Evolutionary conservation across 2,113 vertebrate genomes (phyloP).

Genomic region (Carlito syrichta): DNA sequence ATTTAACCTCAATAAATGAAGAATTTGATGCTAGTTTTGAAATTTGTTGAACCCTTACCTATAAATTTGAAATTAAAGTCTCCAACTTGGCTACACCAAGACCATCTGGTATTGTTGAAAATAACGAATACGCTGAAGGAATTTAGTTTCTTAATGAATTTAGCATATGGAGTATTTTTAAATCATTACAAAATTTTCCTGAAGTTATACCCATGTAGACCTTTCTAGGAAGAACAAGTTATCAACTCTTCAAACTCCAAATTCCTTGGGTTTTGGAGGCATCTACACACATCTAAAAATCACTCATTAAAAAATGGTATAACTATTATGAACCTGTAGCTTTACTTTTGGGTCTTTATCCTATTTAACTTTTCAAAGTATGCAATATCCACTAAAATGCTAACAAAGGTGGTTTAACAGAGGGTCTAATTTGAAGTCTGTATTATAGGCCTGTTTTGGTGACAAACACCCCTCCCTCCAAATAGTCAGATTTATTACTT

Average conservation of each 20-base stretch:
- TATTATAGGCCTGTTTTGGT: not conserved
- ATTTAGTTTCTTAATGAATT: not conserved
- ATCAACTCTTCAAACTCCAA: conserved; percentile 5
- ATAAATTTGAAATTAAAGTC: not conserved
- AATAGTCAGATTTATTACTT: not conserved
- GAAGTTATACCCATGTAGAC: not conserved
- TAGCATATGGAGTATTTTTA: not conserved
- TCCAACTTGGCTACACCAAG: not conserved
- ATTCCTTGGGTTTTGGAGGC: not conserved
- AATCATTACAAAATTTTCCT: not conserved
- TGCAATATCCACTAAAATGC: not conserved
- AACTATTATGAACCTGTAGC: not conserved
- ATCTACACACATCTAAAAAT: not conserved
- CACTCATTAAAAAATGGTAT: not conserved
- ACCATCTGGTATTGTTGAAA: not conserved
- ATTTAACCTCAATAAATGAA: not conserved
- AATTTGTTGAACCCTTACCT: not conserved
- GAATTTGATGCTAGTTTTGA: not conserved
- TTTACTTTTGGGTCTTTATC: not conserved
- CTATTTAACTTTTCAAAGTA: not conserved
- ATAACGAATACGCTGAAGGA: not conserved
- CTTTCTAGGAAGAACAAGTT: not conserved
- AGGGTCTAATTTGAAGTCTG: not conserved
- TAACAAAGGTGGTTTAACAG: not conserved
- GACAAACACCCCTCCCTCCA: not conserved